phyloP scores from a whole-genome alignment of 2,888 invertebrate genomes.

The Callosobruchus maculatus region DNA sequence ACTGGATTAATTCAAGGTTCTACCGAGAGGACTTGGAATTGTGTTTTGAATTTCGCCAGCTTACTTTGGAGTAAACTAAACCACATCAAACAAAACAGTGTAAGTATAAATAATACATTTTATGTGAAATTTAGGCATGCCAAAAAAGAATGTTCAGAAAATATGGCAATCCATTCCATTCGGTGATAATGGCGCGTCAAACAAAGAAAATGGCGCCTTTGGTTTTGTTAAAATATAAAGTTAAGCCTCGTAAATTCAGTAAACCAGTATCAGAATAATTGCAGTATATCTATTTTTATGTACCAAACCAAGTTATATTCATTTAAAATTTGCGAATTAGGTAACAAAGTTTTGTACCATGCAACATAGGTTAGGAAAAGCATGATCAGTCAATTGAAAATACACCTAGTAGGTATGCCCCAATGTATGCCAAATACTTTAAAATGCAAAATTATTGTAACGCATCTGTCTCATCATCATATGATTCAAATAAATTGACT shows the following conservation, averaged over 20 bases:
- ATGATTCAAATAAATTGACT: no score
- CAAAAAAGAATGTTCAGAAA: neutral
- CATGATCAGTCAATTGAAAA: no score
- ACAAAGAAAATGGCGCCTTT: slow-evolving; percentile 29
- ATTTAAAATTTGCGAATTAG: no score
- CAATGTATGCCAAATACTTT: no score
- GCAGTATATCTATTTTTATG: no score
- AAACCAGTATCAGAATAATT: neutral
- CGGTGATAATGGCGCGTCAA: slow-evolving; percentile 19
- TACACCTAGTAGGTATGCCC: no score
- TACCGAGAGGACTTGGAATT: slow-evolving; percentile 68
- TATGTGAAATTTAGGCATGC: neutral
- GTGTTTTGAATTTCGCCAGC: slow-evolving; percentile 35
- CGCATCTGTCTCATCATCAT: no score
- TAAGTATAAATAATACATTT: slow-evolving; percentile 32
- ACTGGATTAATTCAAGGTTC: slow-evolving; percentile 65
- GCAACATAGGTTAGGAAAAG: no score
- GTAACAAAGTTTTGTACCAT: no score
- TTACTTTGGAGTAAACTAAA: slow-evolving; percentile 49
- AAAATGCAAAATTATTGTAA: no score
- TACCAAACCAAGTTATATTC: no score
- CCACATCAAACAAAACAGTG: slow-evolving; percentile 41
- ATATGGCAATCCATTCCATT: neutral
- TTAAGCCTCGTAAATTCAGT: no score
- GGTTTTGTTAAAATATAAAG: neutral